Conservation (phyloP, 2,113 vertebrate species). For the Nanger granti region DNA sequence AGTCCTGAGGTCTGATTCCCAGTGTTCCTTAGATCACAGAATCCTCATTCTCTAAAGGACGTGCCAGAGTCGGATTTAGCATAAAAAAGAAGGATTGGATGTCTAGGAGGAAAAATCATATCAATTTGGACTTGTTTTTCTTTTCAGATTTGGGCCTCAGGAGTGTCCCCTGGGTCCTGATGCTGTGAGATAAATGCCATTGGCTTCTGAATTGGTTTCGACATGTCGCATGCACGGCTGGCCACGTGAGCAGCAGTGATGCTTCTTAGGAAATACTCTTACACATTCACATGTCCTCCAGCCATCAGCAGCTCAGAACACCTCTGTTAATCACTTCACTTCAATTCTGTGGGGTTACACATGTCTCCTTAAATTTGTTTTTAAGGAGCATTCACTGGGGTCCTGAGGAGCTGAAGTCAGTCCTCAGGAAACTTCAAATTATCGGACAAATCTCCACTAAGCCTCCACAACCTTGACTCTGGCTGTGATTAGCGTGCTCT, state of each 20-base stretch:
- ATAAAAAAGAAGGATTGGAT: background rate
- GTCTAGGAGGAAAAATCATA: background rate
- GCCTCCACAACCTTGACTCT: background rate
- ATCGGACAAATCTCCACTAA: background rate
- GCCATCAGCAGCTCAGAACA: background rate
- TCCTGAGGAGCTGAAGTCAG: background rate
- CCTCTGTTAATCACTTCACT: background rate
- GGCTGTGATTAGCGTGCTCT: background rate
- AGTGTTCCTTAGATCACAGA: background rate
- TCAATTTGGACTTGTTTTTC: background rate
- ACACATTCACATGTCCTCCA: background rate
- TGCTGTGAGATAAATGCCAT: background rate
- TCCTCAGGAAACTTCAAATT: background rate
- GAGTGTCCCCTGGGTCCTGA: background rate
- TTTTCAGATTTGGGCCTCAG: background rate
- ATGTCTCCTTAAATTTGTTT: background rate
- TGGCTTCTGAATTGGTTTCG: background rate
- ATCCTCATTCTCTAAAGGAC: background rate
- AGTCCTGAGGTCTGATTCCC: background rate
- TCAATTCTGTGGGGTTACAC: background rate
- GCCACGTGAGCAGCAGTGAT: background rate
- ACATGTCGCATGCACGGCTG: background rate
- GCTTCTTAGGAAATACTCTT: background rate
- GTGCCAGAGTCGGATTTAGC: background rate
- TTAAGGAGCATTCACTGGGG: background rate